Base-by-base conservation (phyloP, 2,888 invertebrate genomes). In the Eupithecia tripunctaria region DNA sequence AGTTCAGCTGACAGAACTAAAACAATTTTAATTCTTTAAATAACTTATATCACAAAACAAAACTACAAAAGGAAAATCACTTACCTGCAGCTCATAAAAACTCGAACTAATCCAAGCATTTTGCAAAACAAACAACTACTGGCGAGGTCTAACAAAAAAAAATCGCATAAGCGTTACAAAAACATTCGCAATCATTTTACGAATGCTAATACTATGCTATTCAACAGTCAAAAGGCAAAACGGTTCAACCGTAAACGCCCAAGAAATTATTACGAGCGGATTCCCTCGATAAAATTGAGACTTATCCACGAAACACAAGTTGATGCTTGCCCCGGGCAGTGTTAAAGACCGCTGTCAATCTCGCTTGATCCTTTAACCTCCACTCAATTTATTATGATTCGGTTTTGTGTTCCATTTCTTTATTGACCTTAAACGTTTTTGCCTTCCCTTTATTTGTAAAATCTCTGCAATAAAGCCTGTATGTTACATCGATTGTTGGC, bases 291-390 rank as follows among this genome's bases (percentile, higher is more conserved):
- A 85, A 87, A 87, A 89, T 86, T 83, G 85, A 86, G 86, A 86
- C 84, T 86, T 86, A 86, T 86, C 83, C 85, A 82, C 84, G 77
- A 84, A 86, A 88, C 85, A 86, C 86, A 88, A 89, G 86, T 86
- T 85, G 84, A 85, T 85, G 85, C 82, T 81, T 82, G 82, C 84
- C 87, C 84, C 78, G 80, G 85, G 84, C 86, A 84, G 84, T 84
- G 87, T 84, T 88, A 86, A 89, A 87, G 86, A 86, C 88, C 88
- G 84, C 85, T 89, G 91, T 91, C 91, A 91, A 90, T 91, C 89
- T 87, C 81, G 77, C 79, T 85, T 86, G 86, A 90, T 89, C 90
- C 89, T 81, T 85, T 88, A 88, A 89, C 89, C 89, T 88, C 82
- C 80, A 83, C 85, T 87, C 88, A 89, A 91, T 91, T 91, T 91